phyloP scores from a whole-genome alignment of 2,888 invertebrate genomes.

The Elaeidobius kamerunicus region DNA sequence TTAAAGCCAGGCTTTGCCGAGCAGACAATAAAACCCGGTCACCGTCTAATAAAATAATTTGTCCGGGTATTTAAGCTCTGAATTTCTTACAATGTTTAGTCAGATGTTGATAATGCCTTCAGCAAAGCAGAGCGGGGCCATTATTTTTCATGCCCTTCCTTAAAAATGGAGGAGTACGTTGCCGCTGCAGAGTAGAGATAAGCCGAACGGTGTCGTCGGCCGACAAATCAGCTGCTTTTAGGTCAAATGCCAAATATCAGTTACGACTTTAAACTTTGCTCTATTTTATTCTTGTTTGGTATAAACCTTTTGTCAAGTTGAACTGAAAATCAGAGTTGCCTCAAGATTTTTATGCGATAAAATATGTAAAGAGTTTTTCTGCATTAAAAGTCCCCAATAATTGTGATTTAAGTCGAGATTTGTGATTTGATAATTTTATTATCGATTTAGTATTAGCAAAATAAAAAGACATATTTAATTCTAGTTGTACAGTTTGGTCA shows the following conservation, averaged over 20 bases:
- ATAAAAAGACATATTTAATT: no score
- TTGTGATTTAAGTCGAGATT: no score
- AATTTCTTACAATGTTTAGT: slow-evolving; percentile 32
- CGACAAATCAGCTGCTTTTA: slow-evolving; percentile 20
- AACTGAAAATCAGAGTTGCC: no score
- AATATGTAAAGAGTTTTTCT: no score
- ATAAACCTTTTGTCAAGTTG: no score
- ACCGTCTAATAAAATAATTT: slow-evolving; percentile 32
- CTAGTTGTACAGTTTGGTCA: no score
- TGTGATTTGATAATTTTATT: no score
- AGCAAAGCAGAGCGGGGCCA: slow-evolving; percentile 36
- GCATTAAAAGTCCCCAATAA: no score
- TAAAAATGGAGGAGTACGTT: slow-evolving; percentile 40
- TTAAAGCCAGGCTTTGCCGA: slow-evolving; percentile 11
- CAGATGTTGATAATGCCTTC: slow-evolving; percentile 32
- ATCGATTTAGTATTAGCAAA: no score
- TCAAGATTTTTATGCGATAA: no score
- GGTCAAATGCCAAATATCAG: slow-evolving; percentile 22
- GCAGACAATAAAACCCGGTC: slow-evolving; percentile 27
- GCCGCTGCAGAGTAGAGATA: slow-evolving; percentile 47
- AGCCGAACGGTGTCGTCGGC: slow-evolving; percentile 42
- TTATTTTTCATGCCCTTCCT: slow-evolving; percentile 46
- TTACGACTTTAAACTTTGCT: slow-evolving; percentile 12
- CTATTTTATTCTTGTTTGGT: no score
- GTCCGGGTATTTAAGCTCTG: slow-evolving; percentile 31